These are phyloP conservation scores for Leucophora obtusa DNA, from an alignment of 2,888 invertebrate species.

Conservation along the genomic window DNA sequence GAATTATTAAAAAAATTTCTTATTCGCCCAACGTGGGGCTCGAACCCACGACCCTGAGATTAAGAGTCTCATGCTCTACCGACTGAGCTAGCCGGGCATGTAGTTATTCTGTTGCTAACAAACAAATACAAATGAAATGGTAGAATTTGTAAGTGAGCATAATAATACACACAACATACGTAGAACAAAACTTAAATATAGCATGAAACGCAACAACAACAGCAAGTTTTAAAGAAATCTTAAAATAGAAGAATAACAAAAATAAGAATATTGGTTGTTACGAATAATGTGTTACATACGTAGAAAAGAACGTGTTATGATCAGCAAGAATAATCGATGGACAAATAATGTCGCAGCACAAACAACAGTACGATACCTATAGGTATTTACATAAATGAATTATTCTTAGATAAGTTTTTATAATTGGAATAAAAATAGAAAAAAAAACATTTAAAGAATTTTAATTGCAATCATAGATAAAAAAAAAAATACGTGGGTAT, in stretches of 20 bases:
- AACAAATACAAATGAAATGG: background rate
- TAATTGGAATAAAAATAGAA: background rate
- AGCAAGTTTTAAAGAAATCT: too few relatives aligned
- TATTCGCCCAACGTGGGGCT: conserved; percentile 76
- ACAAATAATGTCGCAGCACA: background rate
- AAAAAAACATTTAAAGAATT: background rate
- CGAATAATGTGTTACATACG: background rate
- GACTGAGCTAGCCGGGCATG: conserved; percentile 78
- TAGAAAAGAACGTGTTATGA: background rate
- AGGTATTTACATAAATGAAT: background rate
- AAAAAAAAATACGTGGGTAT: too few relatives aligned
- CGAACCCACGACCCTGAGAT: conserved; percentile 79
- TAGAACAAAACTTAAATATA: too few relatives aligned
- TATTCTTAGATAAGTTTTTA: background rate
- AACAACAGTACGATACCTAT: background rate
- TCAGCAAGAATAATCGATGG: background rate
- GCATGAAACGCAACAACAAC: too few relatives aligned
- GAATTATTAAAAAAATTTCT: too few relatives aligned
- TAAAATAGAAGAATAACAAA: background rate
- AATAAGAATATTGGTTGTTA: background rate
- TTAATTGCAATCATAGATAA: background rate
- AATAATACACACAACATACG: too few relatives aligned
- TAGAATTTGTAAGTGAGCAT: too few relatives aligned
- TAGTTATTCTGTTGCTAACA: background rate
- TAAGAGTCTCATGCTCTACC: conserved; percentile 79